Percentiles rank a stretch among this genome's conserved stretches.
Conservation (phyloP, 2,888 invertebrate species). For the Lasioglossum pauxillum region DNA sequence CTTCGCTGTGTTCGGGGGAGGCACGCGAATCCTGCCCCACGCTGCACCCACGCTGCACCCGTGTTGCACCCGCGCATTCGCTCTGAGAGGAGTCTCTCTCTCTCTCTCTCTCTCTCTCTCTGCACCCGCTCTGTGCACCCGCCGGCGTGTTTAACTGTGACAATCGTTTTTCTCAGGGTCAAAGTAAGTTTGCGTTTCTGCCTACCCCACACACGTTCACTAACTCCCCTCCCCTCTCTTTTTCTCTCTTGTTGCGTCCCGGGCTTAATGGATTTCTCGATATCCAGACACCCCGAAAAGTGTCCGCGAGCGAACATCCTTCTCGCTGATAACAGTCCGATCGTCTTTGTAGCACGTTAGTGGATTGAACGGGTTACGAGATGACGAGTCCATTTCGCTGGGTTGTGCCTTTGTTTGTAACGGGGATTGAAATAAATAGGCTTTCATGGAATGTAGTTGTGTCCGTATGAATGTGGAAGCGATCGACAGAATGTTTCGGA, state of each 20-base stretch:
- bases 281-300: not conserved
- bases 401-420: no score
- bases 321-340: not conserved
- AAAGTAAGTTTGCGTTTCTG: slow-evolving; percentile 2
- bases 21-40: slow-evolving; percentile 16
- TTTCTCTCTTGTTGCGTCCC: not conserved
- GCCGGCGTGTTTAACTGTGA: slow-evolving; percentile 21
- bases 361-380: not conserved
- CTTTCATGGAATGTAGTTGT: no score
- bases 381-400: not conserved
- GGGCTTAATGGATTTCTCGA: not conserved
- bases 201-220: not conserved
- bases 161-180: slow-evolving; percentile 27
- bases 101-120: not conserved
- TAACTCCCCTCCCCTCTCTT: not conserved
- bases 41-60: not conserved
- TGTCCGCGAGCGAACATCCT: not conserved
- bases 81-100: not conserved
- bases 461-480: no score
- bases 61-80: not conserved
- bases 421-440: no score
- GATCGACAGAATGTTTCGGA: no score
- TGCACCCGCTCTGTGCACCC: not conserved
- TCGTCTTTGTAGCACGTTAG: not conserved
- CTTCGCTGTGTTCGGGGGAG: not conserved